Conservation (phyloP, 2,888 invertebrate genomes). For the Eristalis pertinax region DNA sequence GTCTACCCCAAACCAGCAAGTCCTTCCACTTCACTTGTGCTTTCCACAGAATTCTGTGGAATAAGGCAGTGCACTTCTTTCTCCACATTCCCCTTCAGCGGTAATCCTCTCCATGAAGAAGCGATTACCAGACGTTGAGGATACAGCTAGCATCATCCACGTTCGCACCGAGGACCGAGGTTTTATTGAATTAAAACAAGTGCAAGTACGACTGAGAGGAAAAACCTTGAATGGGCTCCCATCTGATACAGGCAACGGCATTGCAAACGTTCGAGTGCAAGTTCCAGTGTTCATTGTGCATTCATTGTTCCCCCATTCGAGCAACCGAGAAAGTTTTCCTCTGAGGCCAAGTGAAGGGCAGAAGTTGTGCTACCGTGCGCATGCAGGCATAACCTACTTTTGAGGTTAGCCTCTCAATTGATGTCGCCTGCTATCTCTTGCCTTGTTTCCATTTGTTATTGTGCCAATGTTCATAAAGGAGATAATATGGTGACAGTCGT, state of each 20-base stretch:
- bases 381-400: neutral
- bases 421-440: neutral
- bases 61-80: neutral
- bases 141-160: neutral
- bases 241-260: neutral
- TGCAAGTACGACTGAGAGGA: neutral
- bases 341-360: neutral
- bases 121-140: neutral
- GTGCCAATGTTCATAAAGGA: neutral
- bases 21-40: neutral
- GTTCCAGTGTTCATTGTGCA: neutral
- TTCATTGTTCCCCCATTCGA: neutral
- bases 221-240: neutral
- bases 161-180: neutral
- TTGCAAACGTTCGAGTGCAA: neutral
- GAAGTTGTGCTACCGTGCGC: neutral
- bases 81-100: neutral
- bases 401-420: neutral
- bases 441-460: neutral
- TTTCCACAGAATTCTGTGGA: neutral
- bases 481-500: neutral
- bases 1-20: neutral
- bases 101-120: neutral
- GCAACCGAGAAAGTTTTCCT: neutral
- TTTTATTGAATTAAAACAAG: neutral